Percentiles rank a stretch among this genome's conserved stretches.
Conservation (phyloP, 2,113 vertebrate genomes). For the Oreotragus oreotragus region DNA sequence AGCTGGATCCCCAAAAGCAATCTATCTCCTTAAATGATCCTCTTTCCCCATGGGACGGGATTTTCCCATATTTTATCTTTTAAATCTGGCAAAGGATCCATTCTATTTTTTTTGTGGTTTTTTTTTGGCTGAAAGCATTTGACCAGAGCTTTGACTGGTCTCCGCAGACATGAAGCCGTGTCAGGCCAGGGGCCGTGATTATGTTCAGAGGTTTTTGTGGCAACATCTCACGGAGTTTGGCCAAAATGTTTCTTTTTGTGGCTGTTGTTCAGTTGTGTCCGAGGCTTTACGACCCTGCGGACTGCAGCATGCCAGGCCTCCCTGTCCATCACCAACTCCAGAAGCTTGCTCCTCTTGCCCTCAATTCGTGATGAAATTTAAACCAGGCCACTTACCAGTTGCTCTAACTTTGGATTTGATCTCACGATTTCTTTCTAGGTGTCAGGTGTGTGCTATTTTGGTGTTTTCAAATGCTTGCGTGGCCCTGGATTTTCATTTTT, state of each 20-base stretch:
- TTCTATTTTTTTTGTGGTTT: not conserved
- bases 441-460: fast-evolving
- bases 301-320: not conserved
- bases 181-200: fast-evolving
- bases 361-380: not conserved
- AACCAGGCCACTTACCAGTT: not conserved
- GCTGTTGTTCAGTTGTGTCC: not conserved
- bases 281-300: fast-evolving
- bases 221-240: not conserved
- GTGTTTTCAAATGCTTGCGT: fast-evolving
- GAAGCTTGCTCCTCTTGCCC: not conserved
- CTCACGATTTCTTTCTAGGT: not conserved
- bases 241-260: not conserved
- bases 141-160: too few species aligned
- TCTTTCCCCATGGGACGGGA: not conserved
- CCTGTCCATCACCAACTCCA: not conserved
- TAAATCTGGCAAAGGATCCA: not conserved
- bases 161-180: fast-evolving
- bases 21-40: not conserved
- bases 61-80: not conserved
- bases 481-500: fast-evolving
- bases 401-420: not conserved
- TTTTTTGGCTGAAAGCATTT: not conserved
- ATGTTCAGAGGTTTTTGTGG: not conserved
- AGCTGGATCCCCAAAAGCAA: not conserved